Conservation (phyloP, 2,888 invertebrate genomes). For the Pseudococcus longispinus region DNA sequence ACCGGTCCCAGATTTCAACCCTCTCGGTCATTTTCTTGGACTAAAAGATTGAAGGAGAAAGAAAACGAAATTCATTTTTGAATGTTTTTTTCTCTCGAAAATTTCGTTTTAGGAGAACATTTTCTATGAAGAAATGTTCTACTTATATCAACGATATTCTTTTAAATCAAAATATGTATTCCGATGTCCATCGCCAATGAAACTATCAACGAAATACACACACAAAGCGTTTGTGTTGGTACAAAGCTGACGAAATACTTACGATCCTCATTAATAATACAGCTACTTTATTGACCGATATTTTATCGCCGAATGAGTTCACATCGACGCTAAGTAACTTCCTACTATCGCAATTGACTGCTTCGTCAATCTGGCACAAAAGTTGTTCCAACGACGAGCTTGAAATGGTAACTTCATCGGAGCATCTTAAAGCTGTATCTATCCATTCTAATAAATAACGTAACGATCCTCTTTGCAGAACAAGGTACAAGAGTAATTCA, state of each 20-base stretch:
- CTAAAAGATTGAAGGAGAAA: no score
- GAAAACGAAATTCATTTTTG: no score
- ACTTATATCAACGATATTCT: not conserved
- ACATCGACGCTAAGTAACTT: conserved; percentile 43
- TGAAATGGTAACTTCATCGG: conserved; percentile 59
- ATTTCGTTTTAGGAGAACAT: no score
- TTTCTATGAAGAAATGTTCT: no score
- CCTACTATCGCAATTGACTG: conserved; percentile 56
- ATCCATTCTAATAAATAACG: conserved; percentile 71
- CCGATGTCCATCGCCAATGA: not conserved
- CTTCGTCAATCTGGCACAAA: conserved; percentile 58
- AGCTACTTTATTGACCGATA: conserved; percentile 67
- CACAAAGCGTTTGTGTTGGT: not conserved
- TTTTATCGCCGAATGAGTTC: conserved; percentile 54
- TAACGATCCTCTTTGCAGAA: conserved; percentile 69
- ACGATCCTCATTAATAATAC: conserved; percentile 67
- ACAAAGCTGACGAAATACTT: conserved; percentile 25
- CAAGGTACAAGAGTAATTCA: conserved; percentile 68
- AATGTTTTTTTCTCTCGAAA: no score
- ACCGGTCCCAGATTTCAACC: no score
- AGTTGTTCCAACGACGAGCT: conserved; percentile 57
- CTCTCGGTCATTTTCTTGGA: no score
- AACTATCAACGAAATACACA: not conserved
- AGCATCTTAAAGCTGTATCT: conserved; percentile 66
- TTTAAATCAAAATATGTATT: not conserved